Evolutionary conservation across 2,113 vertebrate species (phyloP).

Genomic region (Fregetta grallaria): DNA sequence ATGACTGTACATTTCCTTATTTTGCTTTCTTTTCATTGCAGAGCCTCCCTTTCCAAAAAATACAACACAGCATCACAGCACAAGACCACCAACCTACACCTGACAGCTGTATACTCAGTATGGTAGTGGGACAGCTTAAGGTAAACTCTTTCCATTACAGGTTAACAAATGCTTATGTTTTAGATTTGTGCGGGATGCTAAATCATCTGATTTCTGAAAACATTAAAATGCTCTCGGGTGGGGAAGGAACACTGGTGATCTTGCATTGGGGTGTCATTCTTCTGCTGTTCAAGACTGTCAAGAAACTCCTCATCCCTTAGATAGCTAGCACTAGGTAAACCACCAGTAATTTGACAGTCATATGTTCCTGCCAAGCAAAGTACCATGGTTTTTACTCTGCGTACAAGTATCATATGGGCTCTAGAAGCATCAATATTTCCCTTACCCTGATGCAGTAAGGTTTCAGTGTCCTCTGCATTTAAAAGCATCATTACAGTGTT

Average conservation of each 20-base stretch:
- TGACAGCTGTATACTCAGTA: constrained; percentile 97
- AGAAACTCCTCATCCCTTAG: background rate
- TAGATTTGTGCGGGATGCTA: background rate
- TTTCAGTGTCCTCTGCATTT: background rate
- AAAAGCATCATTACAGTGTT: background rate
- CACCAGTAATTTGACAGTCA: background rate
- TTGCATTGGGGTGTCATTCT: background rate
- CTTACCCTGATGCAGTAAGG: background rate
- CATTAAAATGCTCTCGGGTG: background rate
- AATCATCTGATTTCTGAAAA: background rate
- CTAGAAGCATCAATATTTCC: background rate
- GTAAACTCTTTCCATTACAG: constrained; percentile 72
- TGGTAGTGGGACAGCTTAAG: constrained; percentile 99
- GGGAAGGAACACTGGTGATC: background rate
- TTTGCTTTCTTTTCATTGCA: constrained; percentile 62
- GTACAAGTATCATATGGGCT: background rate
- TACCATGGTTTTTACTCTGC: background rate
- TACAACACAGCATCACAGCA: constrained; percentile 96
- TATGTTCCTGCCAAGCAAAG: background rate
- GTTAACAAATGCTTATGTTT: background rate
- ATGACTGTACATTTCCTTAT: background rate
- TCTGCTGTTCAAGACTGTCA: background rate
- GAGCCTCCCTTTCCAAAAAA: constrained; percentile 98
- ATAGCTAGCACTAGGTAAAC: background rate
- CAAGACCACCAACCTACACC: constrained; percentile 99